Percentiles rank a stretch among this genome's conserved stretches.
Evolutionary conservation across 2,797 vertebrate species (phyloP).

Genomic region (Kryptopterus vitreolus): DNA sequence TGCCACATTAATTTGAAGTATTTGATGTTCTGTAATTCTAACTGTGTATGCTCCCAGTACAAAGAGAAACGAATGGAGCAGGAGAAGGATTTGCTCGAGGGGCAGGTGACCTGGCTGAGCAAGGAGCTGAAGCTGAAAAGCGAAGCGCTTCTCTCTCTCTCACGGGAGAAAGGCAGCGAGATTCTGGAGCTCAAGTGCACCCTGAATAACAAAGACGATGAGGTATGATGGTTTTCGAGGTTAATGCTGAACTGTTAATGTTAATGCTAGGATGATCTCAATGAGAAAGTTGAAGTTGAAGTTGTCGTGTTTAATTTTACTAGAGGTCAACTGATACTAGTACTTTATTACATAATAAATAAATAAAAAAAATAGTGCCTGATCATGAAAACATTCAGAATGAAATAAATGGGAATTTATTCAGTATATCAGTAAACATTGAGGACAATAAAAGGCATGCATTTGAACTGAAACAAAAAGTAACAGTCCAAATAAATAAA

Average conservation of each 20-base stretch:
- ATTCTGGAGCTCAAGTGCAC: conserved; percentile 90
- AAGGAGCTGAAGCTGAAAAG: conserved; percentile 90
- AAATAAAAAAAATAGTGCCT: too few relatives aligned
- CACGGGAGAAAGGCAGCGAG: conserved; percentile 89
- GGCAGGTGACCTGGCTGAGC: conserved; percentile 89
- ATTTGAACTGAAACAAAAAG: too few relatives aligned
- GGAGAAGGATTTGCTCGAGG: conserved; percentile 88
- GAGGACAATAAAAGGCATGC: too few relatives aligned
- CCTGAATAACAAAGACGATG: conserved; percentile 90
- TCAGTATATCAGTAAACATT: too few relatives aligned
- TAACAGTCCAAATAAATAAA: too few relatives aligned
- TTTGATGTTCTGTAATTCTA: background rate
- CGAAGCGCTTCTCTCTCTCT: conserved; percentile 86
- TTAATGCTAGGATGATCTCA: background rate
- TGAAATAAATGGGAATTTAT: too few relatives aligned
- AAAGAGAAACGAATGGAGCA: conserved; percentile 94
- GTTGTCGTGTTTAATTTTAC: too few relatives aligned
- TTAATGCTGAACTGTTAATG: background rate
- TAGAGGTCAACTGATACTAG: too few relatives aligned
- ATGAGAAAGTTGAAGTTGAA: too few relatives aligned
- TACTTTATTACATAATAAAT: too few relatives aligned
- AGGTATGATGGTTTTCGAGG: conserved; percentile 69
- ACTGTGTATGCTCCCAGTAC: conserved; percentile 71
- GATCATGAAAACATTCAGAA: too few relatives aligned
- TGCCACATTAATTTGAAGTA: background rate